Evolutionary conservation across 2,888 invertebrate genomes (phyloP).

Genomic region (Diarsia brunnea): DNA sequence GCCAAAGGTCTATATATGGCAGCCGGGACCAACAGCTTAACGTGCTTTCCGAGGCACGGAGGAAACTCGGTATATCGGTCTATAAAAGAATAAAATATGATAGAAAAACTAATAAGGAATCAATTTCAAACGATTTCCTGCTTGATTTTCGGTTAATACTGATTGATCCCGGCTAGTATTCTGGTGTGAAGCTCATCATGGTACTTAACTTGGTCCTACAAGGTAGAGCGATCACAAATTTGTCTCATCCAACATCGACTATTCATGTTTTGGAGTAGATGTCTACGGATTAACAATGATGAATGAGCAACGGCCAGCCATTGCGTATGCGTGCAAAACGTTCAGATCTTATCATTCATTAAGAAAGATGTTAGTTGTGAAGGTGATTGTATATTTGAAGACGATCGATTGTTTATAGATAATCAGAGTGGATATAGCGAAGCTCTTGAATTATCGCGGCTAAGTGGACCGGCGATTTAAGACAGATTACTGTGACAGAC

Average conservation of each 20-base stretch:
- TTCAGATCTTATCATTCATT: conserved; percentile 15
- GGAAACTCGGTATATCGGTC: too few relatives aligned
- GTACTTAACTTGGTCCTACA: neutral
- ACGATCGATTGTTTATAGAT: neutral
- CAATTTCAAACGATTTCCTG: too few relatives aligned
- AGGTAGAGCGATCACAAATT: neutral
- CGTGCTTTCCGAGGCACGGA: too few relatives aligned
- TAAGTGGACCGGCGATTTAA: neutral
- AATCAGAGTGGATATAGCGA: neutral
- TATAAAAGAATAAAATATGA: too few relatives aligned
- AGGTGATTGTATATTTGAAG: neutral
- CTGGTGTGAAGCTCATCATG: neutral
- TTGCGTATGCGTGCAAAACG: conserved; percentile 3
- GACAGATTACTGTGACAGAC: neutral
- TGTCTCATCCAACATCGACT: neutral
- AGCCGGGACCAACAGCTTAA: too few relatives aligned
- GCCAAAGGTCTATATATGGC: too few relatives aligned
- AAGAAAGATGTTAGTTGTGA: conserved; percentile 4
- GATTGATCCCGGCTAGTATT: neutral
- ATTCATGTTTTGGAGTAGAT: neutral
- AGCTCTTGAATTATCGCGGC: neutral
- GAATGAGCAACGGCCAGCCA: neutral
- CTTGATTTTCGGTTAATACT: neutral
- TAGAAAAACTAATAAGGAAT: too few relatives aligned
- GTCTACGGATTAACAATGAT: neutral